These are phyloP conservation scores for Picus viridis DNA, from an alignment of 2,797 vertebrate genomes.

Conservation along the genomic window DNA sequence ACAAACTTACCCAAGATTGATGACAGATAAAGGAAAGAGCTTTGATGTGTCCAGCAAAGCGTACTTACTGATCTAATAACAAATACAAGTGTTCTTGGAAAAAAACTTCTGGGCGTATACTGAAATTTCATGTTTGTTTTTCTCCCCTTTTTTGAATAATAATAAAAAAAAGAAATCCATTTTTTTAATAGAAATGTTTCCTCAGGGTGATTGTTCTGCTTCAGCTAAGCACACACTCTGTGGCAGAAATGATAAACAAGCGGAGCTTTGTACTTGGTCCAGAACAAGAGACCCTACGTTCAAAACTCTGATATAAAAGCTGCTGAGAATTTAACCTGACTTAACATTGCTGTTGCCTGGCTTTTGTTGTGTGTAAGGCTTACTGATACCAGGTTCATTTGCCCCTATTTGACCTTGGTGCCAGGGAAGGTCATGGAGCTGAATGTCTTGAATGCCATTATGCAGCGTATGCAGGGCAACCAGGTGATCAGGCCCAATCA, in stretches of 20 bases:
- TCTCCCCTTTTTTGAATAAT: constrained; percentile 72
- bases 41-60: constrained; percentile 74
- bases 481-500: no score
- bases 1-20: constrained; percentile 39
- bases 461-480: no score
- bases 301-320: background rate
- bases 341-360: constrained; percentile 32
- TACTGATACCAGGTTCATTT: background rate
- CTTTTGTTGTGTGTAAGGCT: constrained; percentile 7
- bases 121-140: constrained; percentile 63
- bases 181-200: constrained; percentile 59
- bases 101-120: constrained; percentile 44
- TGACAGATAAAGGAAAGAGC: constrained; percentile 68
- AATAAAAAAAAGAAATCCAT: constrained; percentile 21
- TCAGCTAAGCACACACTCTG: background rate
- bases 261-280: constrained; percentile 59
- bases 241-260: constrained; percentile 65
- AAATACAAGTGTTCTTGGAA: constrained; percentile 71
- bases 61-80: constrained; percentile 61
- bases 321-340: background rate
- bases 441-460: no score
- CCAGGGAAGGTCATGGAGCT: no score
- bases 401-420: background rate
- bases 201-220: constrained; percentile 65
- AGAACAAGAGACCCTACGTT: constrained; percentile 2